These are phyloP conservation scores for Rotaria sp. DNA, from an alignment of 2,888 invertebrate genomes.

Conservation along the genomic window DNA sequence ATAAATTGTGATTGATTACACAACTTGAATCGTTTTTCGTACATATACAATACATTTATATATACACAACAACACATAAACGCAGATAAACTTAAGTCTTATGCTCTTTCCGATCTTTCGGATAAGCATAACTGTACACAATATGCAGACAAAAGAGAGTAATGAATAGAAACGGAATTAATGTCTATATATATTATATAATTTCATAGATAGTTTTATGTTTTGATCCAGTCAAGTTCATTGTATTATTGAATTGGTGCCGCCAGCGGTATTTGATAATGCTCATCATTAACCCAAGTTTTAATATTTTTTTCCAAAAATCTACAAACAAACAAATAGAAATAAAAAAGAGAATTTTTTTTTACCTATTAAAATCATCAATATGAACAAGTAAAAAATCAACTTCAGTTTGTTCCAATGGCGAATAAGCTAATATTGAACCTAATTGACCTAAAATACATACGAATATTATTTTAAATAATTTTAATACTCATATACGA, in stretches of 20 bases:
- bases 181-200: too few species aligned
- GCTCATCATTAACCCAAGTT: neutral
- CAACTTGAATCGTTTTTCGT: neutral
- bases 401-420: neutral
- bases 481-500: neutral
- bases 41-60: neutral
- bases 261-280: neutral
- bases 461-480: too few species aligned
- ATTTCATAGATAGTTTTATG: too few species aligned
- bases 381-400: neutral
- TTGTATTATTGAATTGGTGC: neutral
- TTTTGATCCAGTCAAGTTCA: neutral
- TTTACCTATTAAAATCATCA: neutral
- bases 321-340: neutral
- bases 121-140: constrained; percentile 10
- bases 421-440: neutral
- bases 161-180: too few species aligned
- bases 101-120: neutral
- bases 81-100: neutral
- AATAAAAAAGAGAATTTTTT: neutral
- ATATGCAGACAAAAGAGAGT: neutral
- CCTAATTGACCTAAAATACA: neutral
- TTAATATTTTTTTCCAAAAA: constrained; percentile 18
- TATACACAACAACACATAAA: neutral
- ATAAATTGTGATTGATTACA: neutral